Evolutionary conservation across 2,888 invertebrate species (phyloP).

Genomic region (Spisula subtruncata): DNA sequence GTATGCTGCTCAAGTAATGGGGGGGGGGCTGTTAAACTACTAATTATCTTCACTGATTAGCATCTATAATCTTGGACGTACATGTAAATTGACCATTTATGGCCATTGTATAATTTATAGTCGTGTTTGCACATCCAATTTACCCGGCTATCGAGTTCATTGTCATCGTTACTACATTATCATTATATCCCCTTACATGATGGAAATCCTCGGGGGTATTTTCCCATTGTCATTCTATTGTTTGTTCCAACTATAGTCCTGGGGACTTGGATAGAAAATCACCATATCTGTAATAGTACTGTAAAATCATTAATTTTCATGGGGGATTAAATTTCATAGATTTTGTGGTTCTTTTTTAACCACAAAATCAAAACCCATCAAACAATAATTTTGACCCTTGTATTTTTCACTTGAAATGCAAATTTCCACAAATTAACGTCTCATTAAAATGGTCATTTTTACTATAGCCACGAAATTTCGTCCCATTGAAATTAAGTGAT

Average conservation of each 20-base stretch:
- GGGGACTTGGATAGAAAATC: not conserved
- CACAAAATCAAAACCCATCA: too few species aligned
- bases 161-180: slow-evolving; percentile 37
- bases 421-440: too few species aligned
- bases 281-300: not conserved
- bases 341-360: too few species aligned
- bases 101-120: slow-evolving; percentile 33
- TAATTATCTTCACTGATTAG: not conserved
- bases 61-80: slow-evolving; percentile 10
- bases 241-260: not conserved
- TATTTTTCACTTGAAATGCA: too few species aligned
- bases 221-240: slow-evolving; percentile 16
- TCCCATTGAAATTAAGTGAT: too few species aligned
- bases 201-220: slow-evolving; percentile 11
- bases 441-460: too few species aligned
- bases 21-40: not conserved
- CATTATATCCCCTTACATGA: slow-evolving; percentile 27
- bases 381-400: too few species aligned
- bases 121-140: slow-evolving; percentile 39
- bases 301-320: too few species aligned
- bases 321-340: too few species aligned
- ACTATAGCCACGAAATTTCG: too few species aligned
- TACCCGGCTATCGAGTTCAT: not conserved
- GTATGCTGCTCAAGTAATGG: too few species aligned
- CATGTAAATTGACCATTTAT: slow-evolving; percentile 45